Base-by-base conservation (phyloP, 2,113 vertebrate genomes). In the Nibea albiflora region DNA sequence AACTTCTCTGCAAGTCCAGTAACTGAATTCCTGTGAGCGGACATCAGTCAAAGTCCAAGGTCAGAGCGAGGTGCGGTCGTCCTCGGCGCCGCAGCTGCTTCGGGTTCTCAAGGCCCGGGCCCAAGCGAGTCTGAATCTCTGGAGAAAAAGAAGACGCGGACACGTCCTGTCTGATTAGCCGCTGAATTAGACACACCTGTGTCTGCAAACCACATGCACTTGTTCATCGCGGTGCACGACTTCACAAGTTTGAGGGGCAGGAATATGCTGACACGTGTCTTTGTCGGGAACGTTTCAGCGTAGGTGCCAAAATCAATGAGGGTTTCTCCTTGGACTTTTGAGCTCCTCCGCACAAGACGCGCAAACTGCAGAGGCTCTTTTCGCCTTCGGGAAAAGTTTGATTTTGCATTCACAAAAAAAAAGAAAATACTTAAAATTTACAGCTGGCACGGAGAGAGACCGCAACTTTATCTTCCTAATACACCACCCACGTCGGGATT, bases 401-500 rank as follows among this genome's bases (percentile, higher is more conserved):
- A 46, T 20, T 35, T 69, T 17, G 50, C 49, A 58, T 72, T 39
- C 28, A 62, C 77, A 8, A 39, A 64, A 65, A 60, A 46, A 26
- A 26, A 26, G 26, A 70, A 73, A 69, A 68, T 28, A 61, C 17
- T 56, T 44, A 1, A n/a, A 77, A 26, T 61, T 54, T 65, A 63
- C 66, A 73, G 22, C 61, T 75, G 65, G 78, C 53, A 26, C 0
- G 12, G 52, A 50, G 19, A 53, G 26, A 53, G 26, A 68, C 9
- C n/a, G n/a, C 69, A 76, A 46, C 19, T 70, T 63, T 52, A 44
- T 28, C 56, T 56, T 66, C 4, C 46, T 68, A 65, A 82, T 61
- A 72, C 58, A 42, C 79, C 83, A 7, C 78, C 87, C 81, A 86
- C 77, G 16, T 71, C 20, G 1, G 65, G 64, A 70, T 56, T 35